phyloP scores from a whole-genome alignment of 2,888 invertebrate genomes.

The Panzeria rudis region DNA sequence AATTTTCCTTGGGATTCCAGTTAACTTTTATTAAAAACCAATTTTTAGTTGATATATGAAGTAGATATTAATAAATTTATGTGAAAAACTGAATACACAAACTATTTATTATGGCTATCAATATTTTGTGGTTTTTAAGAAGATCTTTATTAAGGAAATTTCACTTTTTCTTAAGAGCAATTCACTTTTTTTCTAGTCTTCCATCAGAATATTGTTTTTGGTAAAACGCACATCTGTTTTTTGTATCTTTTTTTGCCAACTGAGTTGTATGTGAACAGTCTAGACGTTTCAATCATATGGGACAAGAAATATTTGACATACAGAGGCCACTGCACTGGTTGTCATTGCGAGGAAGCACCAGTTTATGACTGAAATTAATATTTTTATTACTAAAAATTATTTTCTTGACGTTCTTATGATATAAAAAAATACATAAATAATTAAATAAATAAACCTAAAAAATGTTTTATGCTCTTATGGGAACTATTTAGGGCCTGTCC shows the following conservation, averaged over 20 bases:
- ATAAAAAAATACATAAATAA: too few relatives aligned
- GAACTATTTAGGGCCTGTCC: too few relatives aligned
- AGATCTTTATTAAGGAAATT: conserved; percentile 40
- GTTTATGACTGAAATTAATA: too few relatives aligned
- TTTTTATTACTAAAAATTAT: too few relatives aligned
- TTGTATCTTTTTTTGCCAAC: conserved; percentile 1
- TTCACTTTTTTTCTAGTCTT: conserved; percentile 38
- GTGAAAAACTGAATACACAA: neutral
- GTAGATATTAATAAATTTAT: neutral
- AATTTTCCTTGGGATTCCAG: conserved; percentile 13
- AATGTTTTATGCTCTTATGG: too few relatives aligned
- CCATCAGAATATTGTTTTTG: conserved; percentile 37
- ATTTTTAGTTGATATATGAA: neutral
- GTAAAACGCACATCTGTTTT: conserved; percentile 45
- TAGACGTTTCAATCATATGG: conserved; percentile 15
- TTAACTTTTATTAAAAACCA: neutral
- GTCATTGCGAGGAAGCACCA: too few relatives aligned
- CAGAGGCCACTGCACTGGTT: neutral
- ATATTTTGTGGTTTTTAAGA: neutral
- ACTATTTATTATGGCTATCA: neutral
- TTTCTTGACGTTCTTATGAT: too few relatives aligned
- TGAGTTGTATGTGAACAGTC: conserved; percentile 12
- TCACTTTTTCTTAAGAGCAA: conserved; percentile 58
- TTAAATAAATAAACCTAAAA: too few relatives aligned
- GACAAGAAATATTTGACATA: neutral